phyloP scores from a whole-genome alignment of 1,140 invertebrate genomes.

The Yoshiicerus persimilis region DNA sequence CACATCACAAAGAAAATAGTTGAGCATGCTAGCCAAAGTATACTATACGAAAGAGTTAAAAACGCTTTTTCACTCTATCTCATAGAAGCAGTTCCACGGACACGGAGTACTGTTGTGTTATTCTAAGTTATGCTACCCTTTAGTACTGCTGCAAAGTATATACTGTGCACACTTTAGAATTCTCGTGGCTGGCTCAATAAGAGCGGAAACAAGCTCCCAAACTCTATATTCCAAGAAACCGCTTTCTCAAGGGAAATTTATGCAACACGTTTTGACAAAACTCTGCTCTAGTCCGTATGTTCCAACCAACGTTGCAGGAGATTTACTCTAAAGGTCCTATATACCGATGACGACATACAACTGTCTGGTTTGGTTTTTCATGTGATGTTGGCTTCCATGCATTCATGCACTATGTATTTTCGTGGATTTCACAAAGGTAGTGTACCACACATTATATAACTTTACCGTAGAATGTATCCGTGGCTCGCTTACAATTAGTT shows the following conservation, averaged over 20 bases:
- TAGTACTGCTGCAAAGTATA: background rate
- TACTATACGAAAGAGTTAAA: background rate
- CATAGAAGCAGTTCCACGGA: background rate
- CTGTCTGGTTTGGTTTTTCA: background rate
- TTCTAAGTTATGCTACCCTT: background rate
- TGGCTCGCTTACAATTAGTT: too few species aligned
- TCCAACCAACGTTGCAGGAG: background rate
- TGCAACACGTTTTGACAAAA: conserved; percentile 1
- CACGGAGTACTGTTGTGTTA: background rate
- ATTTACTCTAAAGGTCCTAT: background rate
- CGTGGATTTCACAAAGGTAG: too few species aligned
- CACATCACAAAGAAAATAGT: background rate
- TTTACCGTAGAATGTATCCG: too few species aligned
- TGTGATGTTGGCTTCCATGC: background rate
- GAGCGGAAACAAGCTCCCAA: background rate
- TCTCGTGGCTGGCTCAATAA: background rate
- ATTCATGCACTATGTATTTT: background rate
- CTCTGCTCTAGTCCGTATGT: background rate
- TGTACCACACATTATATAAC: too few species aligned
- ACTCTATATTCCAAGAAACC: background rate
- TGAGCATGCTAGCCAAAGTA: background rate
- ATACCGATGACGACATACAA: background rate
- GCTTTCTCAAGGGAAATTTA: conserved; percentile 17
- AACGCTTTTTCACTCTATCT: background rate
- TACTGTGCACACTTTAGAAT: background rate